phyloP scores from a whole-genome alignment of 1,140 invertebrate species.

The Pseudomyrmex gracilis region DNA sequence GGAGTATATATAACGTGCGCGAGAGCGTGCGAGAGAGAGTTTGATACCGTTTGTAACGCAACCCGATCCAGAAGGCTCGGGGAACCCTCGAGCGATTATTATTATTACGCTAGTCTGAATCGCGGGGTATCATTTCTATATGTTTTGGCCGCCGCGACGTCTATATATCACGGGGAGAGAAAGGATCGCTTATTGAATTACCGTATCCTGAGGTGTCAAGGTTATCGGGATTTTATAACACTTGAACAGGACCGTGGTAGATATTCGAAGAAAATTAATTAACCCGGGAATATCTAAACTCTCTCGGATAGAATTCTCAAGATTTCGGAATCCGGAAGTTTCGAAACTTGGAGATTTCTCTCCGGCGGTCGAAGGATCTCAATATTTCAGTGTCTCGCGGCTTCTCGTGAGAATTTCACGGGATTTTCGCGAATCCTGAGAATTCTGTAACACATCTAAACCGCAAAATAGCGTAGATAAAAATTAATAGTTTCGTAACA shows the following conservation, averaged over 20 bases:
- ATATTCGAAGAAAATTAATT: too few relatives aligned
- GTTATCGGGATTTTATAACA: not conserved
- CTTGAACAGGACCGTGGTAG: too few relatives aligned
- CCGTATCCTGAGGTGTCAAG: not conserved
- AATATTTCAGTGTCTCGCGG: not conserved
- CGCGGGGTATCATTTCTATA: constrained; percentile 3
- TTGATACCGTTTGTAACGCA: constrained; percentile 47
- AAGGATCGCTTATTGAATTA: not conserved
- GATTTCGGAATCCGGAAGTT: constrained; percentile 22
- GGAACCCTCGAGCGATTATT: constrained; percentile 53
- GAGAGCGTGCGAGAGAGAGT: not conserved
- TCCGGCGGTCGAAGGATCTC: not conserved
- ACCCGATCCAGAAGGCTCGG: constrained; percentile 33
- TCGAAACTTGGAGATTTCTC: constrained; percentile 1
- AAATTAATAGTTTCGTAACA: not conserved
- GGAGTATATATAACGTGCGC: not conserved
- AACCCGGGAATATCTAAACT: too few relatives aligned
- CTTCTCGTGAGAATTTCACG: not conserved
- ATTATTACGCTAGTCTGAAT: constrained; percentile 36
- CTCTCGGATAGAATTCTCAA: not conserved
- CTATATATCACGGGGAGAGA: too few relatives aligned
- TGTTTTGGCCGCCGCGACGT: constrained; percentile 2
- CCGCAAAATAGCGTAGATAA: not conserved
- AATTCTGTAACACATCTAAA: not conserved
- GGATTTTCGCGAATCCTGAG: not conserved